Evolutionary conservation across 2,888 invertebrate genomes (phyloP).

Genomic region (Apantesis nais): DNA sequence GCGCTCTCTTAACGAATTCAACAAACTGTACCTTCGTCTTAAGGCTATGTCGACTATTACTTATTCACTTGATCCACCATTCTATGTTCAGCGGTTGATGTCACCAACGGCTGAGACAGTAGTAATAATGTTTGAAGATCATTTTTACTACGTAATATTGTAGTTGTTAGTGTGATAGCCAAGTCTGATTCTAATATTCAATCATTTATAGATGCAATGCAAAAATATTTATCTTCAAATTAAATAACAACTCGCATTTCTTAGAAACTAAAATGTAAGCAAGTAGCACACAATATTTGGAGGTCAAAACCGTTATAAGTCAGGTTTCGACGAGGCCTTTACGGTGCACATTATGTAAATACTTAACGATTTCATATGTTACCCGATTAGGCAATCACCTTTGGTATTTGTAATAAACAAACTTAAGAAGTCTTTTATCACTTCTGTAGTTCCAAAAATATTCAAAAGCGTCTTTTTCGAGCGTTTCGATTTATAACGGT

Average conservation of each 20-base stretch:
- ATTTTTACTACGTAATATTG: conserved; percentile 17
- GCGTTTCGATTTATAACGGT: no score
- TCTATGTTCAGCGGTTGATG: no score
- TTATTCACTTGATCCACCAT: no score
- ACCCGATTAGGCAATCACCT: conserved; percentile 32
- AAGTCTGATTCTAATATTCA: conserved; percentile 20
- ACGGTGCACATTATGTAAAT: conserved; percentile 41
- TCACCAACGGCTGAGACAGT: not conserved
- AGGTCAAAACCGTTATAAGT: conserved; percentile 54
- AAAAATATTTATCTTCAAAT: conserved; percentile 12
- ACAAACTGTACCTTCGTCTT: not conserved
- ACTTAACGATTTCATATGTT: conserved; percentile 36
- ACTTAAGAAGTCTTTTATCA: conserved; percentile 9
- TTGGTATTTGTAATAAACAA: conserved; percentile 16
- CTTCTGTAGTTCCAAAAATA: not conserved
- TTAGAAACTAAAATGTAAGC: conserved; percentile 27
- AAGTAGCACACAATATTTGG: conserved; percentile 40
- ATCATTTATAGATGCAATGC: conserved; percentile 18
- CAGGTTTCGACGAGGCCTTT: conserved; percentile 51
- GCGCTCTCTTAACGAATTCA: not conserved
- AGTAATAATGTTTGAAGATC: not conserved
- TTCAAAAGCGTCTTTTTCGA: not conserved
- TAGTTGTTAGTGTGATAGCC: conserved; percentile 19
- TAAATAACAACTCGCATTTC: conserved; percentile 11
- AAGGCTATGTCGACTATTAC: no score